Evolutionary conservation across 92 coral and sea anemone species (phyloP).

Genomic region (Heteractis magnifica): DNA sequence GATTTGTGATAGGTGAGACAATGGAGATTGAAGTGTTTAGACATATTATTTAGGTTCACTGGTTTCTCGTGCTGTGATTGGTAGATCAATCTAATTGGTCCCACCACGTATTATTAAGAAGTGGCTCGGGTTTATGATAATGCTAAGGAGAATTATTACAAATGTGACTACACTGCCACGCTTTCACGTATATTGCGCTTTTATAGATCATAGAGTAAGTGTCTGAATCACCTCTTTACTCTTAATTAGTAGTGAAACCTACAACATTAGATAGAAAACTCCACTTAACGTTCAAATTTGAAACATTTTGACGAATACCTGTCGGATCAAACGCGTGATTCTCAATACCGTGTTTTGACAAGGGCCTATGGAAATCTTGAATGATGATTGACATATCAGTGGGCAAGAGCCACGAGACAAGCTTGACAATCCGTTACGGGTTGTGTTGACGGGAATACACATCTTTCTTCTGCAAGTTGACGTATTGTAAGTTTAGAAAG

Average conservation of each 20-base stretch:
- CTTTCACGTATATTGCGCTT: conserved; percentile 21
- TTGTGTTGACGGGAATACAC: conserved; percentile 99
- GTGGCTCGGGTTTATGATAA: conserved; percentile 91
- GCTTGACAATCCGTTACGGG: conserved; percentile 99
- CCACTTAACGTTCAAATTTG: not conserved
- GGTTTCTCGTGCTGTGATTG: conserved; percentile 86
- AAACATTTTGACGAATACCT: not conserved
- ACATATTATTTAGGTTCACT: conserved; percentile 99
- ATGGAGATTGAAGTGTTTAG: conserved; percentile 99
- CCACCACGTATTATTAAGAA: conserved; percentile 99
- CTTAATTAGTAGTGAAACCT: conserved; percentile 9
- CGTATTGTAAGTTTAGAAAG: conserved; percentile 99
- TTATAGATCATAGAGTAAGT: not conserved
- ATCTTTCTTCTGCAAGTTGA: conserved; percentile 97
- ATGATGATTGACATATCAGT: conserved; percentile 99
- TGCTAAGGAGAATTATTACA: conserved; percentile 81
- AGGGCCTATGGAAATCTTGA: conserved; percentile 96
- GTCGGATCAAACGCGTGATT: conserved; percentile 65
- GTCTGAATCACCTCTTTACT: conserved; percentile 22
- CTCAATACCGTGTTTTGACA: conserved; percentile 85
- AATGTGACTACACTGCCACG: conserved; percentile 52
- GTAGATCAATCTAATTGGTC: conserved; percentile 88
- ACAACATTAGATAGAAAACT: not conserved
- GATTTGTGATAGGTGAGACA: conserved; percentile 97
- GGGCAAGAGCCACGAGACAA: conserved; percentile 99